A percentile compares a stretch with the other conserved stretches of the same genome.
phyloP scores from a whole-genome alignment of 2,113 vertebrate genomes.

The Pelecanus crispus region DNA sequence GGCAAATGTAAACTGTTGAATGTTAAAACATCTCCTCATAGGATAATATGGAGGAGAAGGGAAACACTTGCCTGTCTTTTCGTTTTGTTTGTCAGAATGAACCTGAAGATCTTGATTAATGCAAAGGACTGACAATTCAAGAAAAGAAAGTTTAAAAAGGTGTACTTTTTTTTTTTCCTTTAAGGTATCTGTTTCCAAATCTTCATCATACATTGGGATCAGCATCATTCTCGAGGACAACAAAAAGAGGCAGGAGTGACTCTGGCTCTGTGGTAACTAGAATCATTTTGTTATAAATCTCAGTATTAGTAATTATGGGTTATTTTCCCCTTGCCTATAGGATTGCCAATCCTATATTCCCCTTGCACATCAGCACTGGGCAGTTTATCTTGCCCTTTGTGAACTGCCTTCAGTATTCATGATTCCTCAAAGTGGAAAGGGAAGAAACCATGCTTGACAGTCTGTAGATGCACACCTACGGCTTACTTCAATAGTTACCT shows the following conservation, averaged over 20 bases:
- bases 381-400: neutral
- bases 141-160: neutral
- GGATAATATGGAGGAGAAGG: neutral
- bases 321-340: neutral
- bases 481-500: neutral
- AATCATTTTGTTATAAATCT: neutral
- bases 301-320: neutral
- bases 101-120: neutral
- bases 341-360: neutral
- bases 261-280: slow-evolving; percentile 44
- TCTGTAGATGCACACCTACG: accelerated
- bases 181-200: slow-evolving; percentile 75
- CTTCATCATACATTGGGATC: neutral
- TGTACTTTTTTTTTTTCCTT: neutral
- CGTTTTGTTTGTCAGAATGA: neutral
- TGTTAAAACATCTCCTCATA: neutral
- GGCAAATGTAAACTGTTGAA: neutral
- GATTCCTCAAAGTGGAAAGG: neutral
- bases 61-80: neutral
- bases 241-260: neutral
- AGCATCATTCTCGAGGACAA: neutral
- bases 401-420: neutral
- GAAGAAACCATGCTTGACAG: neutral
- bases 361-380: neutral
- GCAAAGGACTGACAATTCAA: neutral